Conservation (phyloP, 2,113 vertebrate genomes). For the Abramis brama region DNA sequence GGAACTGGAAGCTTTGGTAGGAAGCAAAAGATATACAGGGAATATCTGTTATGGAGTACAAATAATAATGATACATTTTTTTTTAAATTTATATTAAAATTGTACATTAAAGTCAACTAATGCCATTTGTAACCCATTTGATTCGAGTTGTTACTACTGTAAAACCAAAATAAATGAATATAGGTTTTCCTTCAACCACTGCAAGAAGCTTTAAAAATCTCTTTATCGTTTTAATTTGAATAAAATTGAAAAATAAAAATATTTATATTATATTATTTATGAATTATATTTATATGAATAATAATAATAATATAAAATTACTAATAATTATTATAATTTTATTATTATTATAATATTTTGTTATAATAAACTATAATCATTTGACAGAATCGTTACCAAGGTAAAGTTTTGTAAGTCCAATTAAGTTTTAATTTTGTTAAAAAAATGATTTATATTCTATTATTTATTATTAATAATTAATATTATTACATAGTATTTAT, state of each 20-base stretch:
- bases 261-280: too few species aligned
- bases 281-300: too few species aligned
- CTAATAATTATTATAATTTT: neutral
- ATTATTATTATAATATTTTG: too few species aligned
- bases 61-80: neutral
- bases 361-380: too few species aligned
- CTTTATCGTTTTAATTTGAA: too few species aligned
- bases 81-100: neutral
- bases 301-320: too few species aligned
- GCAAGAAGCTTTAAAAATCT: neutral
- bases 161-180: neutral
- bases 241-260: too few species aligned
- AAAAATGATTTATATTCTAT: too few species aligned
- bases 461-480: too few species aligned
- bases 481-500: too few species aligned
- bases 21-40: neutral
- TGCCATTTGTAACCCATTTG: neutral
- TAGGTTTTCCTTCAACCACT: neutral
- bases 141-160: neutral
- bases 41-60: neutral
- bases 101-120: neutral
- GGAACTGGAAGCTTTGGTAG: conserved; percentile 77
- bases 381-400: neutral
- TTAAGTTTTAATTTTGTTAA: too few species aligned
- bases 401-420: neutral